phyloP scores from a whole-genome alignment of 2,888 invertebrate species.

The Eremobia ochroleuca region DNA sequence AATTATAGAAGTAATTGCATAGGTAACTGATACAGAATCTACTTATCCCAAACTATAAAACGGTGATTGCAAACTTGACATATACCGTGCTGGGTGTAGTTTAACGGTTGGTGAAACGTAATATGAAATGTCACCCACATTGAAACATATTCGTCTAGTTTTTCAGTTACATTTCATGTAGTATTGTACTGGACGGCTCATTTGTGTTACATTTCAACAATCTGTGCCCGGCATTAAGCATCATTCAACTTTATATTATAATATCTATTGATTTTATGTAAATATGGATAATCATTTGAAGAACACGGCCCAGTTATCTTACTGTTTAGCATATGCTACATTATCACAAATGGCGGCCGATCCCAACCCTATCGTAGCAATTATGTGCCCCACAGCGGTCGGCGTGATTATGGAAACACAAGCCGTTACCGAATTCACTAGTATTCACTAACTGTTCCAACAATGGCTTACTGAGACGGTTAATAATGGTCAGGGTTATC shows the following conservation, averaged over 20 bases:
- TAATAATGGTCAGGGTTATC: background rate
- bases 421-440: slow-evolving; percentile 15
- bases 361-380: slow-evolving; percentile 41
- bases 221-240: background rate
- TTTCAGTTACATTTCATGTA: background rate
- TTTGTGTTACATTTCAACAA: background rate
- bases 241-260: too few species aligned
- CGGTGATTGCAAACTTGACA: slow-evolving; percentile 8
- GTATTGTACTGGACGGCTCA: background rate
- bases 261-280: slow-evolving; percentile 3
- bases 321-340: slow-evolving; percentile 17
- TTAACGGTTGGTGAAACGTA: background rate
- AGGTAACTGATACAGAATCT: background rate
- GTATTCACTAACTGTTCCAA: slow-evolving; percentile 39
- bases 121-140: background rate
- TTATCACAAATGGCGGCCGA: slow-evolving; percentile 2
- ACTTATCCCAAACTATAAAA: background rate
- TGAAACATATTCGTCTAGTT: background rate
- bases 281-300: background rate
- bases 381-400: slow-evolving; percentile 19
- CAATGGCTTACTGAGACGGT: slow-evolving; percentile 1
- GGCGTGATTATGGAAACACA: slow-evolving; percentile 15
- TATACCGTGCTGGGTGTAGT: background rate
- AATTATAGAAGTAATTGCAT: background rate
- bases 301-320: background rate